Base-by-base conservation (phyloP, 2,888 invertebrate species). In the Aspidapion aeneum region DNA sequence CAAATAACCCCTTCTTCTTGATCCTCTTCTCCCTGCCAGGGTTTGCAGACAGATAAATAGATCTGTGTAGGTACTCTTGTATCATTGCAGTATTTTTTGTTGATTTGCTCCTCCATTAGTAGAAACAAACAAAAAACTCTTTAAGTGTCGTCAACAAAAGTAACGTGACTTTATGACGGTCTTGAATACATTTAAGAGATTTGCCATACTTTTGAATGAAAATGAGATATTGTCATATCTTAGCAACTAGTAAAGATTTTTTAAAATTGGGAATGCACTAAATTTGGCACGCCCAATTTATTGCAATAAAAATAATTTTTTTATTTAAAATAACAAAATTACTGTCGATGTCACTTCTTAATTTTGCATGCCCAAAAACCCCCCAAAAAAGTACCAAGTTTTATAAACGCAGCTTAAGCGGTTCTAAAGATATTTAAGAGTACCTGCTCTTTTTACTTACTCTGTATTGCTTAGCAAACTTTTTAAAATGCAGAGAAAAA, bases 1-100 rank as follows among this genome's bases (percentile, higher is more conserved):
- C n/a, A n/a, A n/a, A n/a, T n/a, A n/a, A n/a, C n/a, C n/a, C n/a
- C n/a, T n/a, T n/a, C n/a, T n/a, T n/a, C n/a, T n/a, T n/a, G n/a
- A n/a, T n/a, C n/a, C n/a, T 65, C 69, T 57, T 62, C 22, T 63
- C 57, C 60, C 60, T 61, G 55, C 51, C 18, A 51, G 51, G 48
- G 51, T 20, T 21, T 58, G 48, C 50, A 61, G 55, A 58, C 58
- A 60, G 61, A 61, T n/a, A 61, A 60, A 57, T 61, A 58, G 58
- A 61, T 61, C 61, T 61, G 21, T 60, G 58, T 61, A 61, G 57
- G 58, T 60, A 51, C 57, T 61, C 57, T 60, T 2, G 61, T 61
- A 18, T 5, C 48, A 58, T 49, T 58, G 48, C 49, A 58, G 58
- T 58, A 58, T 49, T 58, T 58, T 52, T 54, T 50, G 58, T n/a